Base-by-base conservation (phyloP, 1,140 invertebrate species). In the Tetramorium simillimum region DNA sequence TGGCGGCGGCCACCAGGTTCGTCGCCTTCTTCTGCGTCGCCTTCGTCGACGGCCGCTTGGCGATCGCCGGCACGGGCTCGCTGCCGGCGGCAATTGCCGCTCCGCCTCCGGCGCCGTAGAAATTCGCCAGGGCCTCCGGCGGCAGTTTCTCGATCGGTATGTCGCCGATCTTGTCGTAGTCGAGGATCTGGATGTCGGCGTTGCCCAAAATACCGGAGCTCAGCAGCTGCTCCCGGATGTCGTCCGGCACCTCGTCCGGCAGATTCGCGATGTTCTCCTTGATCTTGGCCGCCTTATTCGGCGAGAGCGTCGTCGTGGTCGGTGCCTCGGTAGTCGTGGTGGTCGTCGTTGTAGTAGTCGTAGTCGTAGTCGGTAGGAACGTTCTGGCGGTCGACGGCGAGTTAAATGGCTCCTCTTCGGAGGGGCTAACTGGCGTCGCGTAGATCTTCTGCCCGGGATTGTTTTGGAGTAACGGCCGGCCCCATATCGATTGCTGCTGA, bases 111-210 rank as follows among this genome's bases (percentile, higher is more conserved):
- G 97, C 97, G 21, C 97, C 96, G 90, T 98, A 98, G 92, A 98
- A 98, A 92, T 98, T 98, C 28, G 97, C 97, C 76, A 98, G 93
- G 78, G 98, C 98, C 92, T 98, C 97, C 14, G 98, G 97, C n/a
- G 98, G 97, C 69, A 98, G 94, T 86, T 97, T 97, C 88, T 98
- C 97, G 63, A 98, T 95, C 10, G 97, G 96, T 81, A 98, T 98
- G 90, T 98, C 98, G n/a, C 98, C 98, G 49, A 98, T 96, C 95
- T 98, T 98, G 92, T 98, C 98, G 88, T 98, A 98, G 94, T 98
- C 97, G 49, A 98, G 94, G 37, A 98, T 96, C 86, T 98, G 98
- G 77, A 98, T 98, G 91, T 98, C 97, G 37, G 98, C 98, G 92
- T 98, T 98, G 87, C 97, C 97, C 58, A 98, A 95, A 87, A 98